Percentiles rank a stretch among this genome's conserved stretches.
Conservation (phyloP, 2,797 vertebrate genomes). For the Sylvilagus floridanus region DNA sequence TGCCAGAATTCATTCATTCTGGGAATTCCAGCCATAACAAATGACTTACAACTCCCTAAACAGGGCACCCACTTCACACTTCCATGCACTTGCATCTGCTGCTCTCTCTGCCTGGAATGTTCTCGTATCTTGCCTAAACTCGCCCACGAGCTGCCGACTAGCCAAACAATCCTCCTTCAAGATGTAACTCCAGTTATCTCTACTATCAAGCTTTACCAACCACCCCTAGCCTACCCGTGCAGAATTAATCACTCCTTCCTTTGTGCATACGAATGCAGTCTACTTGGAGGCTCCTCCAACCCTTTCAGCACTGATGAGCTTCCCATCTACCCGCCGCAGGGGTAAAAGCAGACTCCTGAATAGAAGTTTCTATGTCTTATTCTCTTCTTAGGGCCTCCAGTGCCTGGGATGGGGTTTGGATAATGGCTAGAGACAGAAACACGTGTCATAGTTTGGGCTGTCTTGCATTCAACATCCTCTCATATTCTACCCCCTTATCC, state of each 20-base stretch:
- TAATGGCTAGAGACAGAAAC: background rate
- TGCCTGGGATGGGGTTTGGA: background rate
- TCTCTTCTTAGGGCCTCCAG: background rate
- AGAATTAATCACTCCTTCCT: background rate
- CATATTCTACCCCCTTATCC: background rate
- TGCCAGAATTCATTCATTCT: slow-evolving; percentile 47
- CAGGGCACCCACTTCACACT: slow-evolving; percentile 33
- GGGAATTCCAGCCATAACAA: slow-evolving; percentile 52
- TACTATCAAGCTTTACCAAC: background rate
- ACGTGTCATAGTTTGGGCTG: background rate
- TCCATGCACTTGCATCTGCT: background rate
- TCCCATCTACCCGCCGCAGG: background rate
- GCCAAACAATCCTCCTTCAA: slow-evolving; percentile 18
- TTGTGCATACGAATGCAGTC: background rate
- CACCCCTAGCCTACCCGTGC: background rate
- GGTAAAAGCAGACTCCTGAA: background rate
- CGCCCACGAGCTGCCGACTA: background rate
- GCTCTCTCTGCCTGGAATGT: slow-evolving; percentile 54
- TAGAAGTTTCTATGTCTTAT: background rate
- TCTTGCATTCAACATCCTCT: background rate
- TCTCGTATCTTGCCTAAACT: slow-evolving; percentile 70
- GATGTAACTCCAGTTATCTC: background rate
- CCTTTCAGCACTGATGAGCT: rapidly evolving
- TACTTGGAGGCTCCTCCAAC: background rate
- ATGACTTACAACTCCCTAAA: slow-evolving; percentile 38